phyloP scores from a whole-genome alignment of 2,113 vertebrate genomes.

The Eupsittula cactorum region DNA sequence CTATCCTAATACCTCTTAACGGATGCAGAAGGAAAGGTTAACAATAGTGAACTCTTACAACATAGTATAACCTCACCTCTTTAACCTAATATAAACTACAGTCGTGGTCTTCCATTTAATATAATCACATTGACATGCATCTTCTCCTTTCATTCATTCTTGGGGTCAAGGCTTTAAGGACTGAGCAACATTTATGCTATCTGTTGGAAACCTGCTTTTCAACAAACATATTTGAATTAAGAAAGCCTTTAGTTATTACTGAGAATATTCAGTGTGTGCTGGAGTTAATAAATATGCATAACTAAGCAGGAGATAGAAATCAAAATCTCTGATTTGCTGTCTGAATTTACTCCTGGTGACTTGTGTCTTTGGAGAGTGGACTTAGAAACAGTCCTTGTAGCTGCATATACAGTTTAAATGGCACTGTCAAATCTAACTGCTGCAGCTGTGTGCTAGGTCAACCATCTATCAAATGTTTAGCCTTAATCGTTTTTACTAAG shows the following conservation, averaged over 20 bases:
- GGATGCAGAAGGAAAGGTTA: neutral
- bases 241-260: neutral
- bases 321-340: neutral
- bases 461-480: neutral
- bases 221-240: neutral
- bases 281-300: neutral
- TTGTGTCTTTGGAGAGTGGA: neutral
- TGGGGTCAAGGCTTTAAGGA: neutral
- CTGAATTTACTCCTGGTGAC: neutral
- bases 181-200: neutral
- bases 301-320: neutral
- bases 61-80: neutral
- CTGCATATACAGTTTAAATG: neutral
- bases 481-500: neutral
- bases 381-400: neutral
- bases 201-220: neutral
- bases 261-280: neutral
- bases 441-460: neutral
- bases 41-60: neutral
- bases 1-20: neutral
- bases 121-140: rapidly evolving
- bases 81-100: neutral
- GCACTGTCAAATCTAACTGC: neutral
- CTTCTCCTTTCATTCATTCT: neutral
- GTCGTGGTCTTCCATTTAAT: neutral